Conservation (phyloP, 2,797 vertebrate genomes). For the Tinamus major region DNA sequence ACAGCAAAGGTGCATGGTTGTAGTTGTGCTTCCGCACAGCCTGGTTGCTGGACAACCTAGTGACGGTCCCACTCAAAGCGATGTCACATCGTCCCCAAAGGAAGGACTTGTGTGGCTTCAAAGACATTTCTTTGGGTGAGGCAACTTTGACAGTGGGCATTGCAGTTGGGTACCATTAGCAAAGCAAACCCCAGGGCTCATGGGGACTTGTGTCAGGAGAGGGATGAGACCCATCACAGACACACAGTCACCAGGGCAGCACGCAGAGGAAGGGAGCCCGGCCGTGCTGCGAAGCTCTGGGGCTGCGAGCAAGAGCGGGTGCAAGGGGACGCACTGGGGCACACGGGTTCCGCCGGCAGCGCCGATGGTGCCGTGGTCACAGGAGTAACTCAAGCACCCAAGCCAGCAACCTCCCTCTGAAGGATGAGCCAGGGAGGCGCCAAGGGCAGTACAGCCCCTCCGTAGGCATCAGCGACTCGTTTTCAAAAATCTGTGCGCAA, state of each 20-base stretch:
- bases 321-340: background rate
- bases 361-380: accelerated
- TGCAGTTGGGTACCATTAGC: background rate
- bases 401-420: background rate
- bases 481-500: background rate
- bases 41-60: background rate
- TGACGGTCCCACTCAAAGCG: background rate
- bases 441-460: background rate
- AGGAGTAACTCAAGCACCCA: background rate
- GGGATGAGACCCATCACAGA: background rate
- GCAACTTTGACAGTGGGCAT: background rate
- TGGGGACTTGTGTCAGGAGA: background rate
- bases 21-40: background rate
- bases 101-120: background rate
- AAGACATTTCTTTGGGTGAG: background rate
- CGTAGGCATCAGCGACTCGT: background rate
- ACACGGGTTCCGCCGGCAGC: too few species aligned
- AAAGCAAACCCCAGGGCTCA: background rate
- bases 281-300: background rate
- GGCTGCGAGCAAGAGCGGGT: background rate
- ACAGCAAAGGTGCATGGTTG: background rate
- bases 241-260: too few species aligned
- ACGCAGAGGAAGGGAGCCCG: background rate
- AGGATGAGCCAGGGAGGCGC: background rate
- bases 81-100: background rate